Evolutionary conservation across 2,113 vertebrate genomes (phyloP), one percentile per base, ranked within the genome.

Genomic region (Notiomystis cincta): DNA sequence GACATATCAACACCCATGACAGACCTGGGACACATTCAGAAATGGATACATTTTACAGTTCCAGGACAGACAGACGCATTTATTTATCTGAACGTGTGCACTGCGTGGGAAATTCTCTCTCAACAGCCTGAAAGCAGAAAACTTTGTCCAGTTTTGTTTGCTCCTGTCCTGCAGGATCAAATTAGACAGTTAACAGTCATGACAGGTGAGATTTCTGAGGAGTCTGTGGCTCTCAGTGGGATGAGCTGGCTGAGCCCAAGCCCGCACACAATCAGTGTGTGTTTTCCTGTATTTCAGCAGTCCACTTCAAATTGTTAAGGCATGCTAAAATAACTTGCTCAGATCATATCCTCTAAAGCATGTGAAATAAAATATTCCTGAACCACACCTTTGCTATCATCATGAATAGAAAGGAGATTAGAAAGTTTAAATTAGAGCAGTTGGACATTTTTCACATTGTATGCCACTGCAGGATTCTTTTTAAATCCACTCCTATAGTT

Each of bases 11-110:
- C 38, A 51, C 7, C 64, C 6, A 51, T 3, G 33, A 77, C 8
- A 79, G 40, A 71, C 54, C 30, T 28, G 40, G n/a, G 45, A 80
- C 70, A 61, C 38, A 24, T 30, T 65, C 28, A 69, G 85, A 86
- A 81, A 47, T 7, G 22, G 60, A 45, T 33, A 51, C 3, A 7
- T n/a, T 62, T 76, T 21, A 65, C 5, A 3, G 5, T 37, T 67
- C 70, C 44, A 67, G 35, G 33, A 67, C 0, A 54, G 38, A 33
- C 14, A 82, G 75, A n/a, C 24, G 11, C 18, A 51, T 60, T 82
- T 75, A 31, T 73, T 78, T 58, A 20, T 14, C 51, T 71, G 10
- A 15, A 33, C 0, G 0, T 30, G 9, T 8, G 2, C 1, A 33
- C 18, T 10, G 5, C 16, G 14, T 4, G 40, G 40, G 16, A 81